Percentiles rank a stretch among this genome's conserved stretches.
Conservation (phyloP, 2,888 invertebrate species). For the Vandiemenella viatica region DNA sequence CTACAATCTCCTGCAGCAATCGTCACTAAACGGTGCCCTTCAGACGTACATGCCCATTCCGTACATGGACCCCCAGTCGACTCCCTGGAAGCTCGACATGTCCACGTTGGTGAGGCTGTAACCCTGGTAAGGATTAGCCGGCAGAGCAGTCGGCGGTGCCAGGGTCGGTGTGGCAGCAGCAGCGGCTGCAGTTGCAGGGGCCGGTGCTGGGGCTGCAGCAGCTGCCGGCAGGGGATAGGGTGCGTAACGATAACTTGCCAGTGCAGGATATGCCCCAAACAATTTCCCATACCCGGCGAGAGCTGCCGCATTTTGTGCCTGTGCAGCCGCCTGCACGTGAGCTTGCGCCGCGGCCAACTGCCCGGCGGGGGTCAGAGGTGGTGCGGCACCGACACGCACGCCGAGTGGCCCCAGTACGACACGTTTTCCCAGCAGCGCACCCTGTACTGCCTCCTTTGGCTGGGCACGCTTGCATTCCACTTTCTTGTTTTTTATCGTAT, state of each 20-base stretch:
- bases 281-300: slow-evolving; percentile 50
- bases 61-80: slow-evolving; percentile 84
- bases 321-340: slow-evolving; percentile 35
- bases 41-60: slow-evolving; percentile 87
- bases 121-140: slow-evolving; percentile 51
- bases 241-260: slow-evolving; percentile 42
- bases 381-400: slow-evolving; percentile 45
- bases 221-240: slow-evolving; percentile 42
- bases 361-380: slow-evolving; percentile 41
- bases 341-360: slow-evolving; percentile 32
- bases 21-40: slow-evolving; percentile 22
- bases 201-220: slow-evolving; percentile 31
- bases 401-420: slow-evolving; percentile 41
- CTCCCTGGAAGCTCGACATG: slow-evolving; percentile 83
- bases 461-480: slow-evolving; percentile 84
- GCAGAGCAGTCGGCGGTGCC: slow-evolving; percentile 37
- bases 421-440: slow-evolving; percentile 50
- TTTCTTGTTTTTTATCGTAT: slow-evolving; percentile 84
- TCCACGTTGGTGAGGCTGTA: slow-evolving; percentile 79
- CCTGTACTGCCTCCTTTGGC: slow-evolving; percentile 74
- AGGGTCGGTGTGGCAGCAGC: slow-evolving; percentile 41
- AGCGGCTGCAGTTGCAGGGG: slow-evolving; percentile 26
- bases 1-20: background rate
- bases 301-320: slow-evolving; percentile 43
- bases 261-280: slow-evolving; percentile 43